Percentiles rank a stretch among this genome's conserved stretches.
Evolutionary conservation across 2,888 invertebrate genomes (phyloP).

Genomic region (Meteorus cinctellus): DNA sequence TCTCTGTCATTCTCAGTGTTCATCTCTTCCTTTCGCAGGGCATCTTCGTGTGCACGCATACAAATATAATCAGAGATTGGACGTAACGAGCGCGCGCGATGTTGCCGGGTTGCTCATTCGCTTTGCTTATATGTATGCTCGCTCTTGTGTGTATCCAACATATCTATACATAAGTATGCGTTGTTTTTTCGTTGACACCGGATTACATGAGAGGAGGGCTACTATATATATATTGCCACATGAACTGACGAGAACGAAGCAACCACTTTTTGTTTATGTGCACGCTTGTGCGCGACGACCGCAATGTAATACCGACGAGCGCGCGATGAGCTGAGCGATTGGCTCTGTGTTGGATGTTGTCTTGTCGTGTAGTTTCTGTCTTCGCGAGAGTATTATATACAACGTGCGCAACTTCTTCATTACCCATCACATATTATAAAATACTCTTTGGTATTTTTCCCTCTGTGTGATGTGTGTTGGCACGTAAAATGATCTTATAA

Average conservation of each 20-base stretch:
- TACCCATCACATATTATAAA: constrained; percentile 42
- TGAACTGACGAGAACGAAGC: constrained; percentile 53
- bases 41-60: constrained; percentile 22
- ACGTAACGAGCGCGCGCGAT: constrained; percentile 39
- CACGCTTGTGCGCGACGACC: constrained; percentile 7
- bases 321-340: constrained; percentile 27
- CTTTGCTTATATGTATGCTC: neutral
- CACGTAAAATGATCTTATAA: constrained; percentile 35
- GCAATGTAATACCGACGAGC: constrained; percentile 31
- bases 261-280: constrained; percentile 61
- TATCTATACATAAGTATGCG: constrained; percentile 30
- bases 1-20: neutral
- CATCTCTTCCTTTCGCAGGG: neutral
- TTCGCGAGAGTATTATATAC: constrained; percentile 35
- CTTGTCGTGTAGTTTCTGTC: constrained; percentile 7
- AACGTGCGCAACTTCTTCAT: constrained; percentile 49
- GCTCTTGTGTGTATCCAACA: neutral
- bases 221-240: constrained; percentile 11
- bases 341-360: neutral
- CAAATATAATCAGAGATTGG: constrained; percentile 42
- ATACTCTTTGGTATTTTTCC: constrained; percentile 21
- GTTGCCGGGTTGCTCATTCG: constrained; percentile 34
- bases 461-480: constrained; percentile 21
- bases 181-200: constrained; percentile 58
- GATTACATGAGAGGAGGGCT: constrained; percentile 57